Base-by-base conservation (phyloP, 2,888 invertebrate genomes). In the Acanthopleura granulata region DNA sequence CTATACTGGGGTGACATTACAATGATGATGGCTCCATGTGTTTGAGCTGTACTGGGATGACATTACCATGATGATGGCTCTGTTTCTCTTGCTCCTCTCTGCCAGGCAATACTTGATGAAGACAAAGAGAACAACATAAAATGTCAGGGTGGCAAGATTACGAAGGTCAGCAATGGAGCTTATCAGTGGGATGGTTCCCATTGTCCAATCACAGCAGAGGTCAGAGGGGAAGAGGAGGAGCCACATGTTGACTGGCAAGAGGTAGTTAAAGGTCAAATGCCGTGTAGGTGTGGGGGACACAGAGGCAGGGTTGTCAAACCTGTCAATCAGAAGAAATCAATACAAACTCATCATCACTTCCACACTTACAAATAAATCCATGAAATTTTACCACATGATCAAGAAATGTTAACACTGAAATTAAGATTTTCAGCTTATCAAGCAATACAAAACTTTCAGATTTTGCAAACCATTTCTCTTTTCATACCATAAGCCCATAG, bases 151-250 rank as follows among this genome's bases (percentile, higher is more conserved):
- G 22, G 94, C 94, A 71, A 97, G 81, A 91, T 97, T 97, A 62
- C 98, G 93, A 0, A 93, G 91, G 91, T 98, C 98, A 9, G 93
- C 87, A 89, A 96, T 93, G 57, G 95, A 94, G 83, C 94, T 94
- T 71, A 98, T 92, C 75, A 98, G 91, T 0, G 97, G 95, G 76
- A 98, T 94, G 12, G 97, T 97, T 74, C 96, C 98, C 98, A 98
- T 98, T 70, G 98, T 98, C 98, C 98, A 98, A 92, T 98, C 98
- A 91, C 98, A 98, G 92, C 98, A 98, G 75, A 98, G 93, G 83
- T 95, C 94, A 83, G 95, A 95, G 0, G 98, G 98, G 87, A 95
- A 94, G 74, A 97, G 93, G 81, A 98, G 92, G 81, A 98, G 92
- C 95, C 97, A 97, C 74, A 95, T 93, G 91, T 98, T 98, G 81